Percentiles rank a stretch among this genome's conserved stretches.
phyloP scores from a whole-genome alignment of 2,797 vertebrate species.

The Artibeus jamaicensis region DNA sequence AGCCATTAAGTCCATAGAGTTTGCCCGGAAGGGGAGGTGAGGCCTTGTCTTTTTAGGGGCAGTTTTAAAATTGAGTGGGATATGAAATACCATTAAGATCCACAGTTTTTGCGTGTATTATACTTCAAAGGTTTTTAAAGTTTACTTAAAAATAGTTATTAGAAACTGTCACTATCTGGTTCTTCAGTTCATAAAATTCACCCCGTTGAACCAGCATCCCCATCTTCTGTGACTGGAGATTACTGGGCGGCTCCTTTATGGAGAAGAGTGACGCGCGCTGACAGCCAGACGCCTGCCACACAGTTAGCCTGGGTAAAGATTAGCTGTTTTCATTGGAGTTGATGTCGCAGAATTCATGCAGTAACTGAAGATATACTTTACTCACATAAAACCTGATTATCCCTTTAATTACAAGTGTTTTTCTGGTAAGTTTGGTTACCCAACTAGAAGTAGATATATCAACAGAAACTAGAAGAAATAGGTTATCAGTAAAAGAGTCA shows the following conservation, averaged over 20 bases:
- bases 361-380: background rate
- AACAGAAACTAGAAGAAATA: background rate
- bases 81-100: background rate
- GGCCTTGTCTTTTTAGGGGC: background rate
- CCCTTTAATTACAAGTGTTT: conserved; percentile 13
- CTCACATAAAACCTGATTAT: background rate
- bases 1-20: conserved; percentile 98
- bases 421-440: conserved; percentile 13
- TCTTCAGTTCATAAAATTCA: background rate
- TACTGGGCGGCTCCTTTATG: background rate
- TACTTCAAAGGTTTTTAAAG: background rate
- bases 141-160: background rate
- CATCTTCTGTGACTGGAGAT: background rate
- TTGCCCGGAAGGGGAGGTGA: conserved; percentile 97
- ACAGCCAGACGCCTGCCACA: background rate
- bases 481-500: background rate
- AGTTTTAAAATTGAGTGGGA: background rate
- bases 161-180: background rate
- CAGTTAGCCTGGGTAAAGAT: background rate
- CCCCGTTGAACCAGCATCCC: background rate
- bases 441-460: background rate
- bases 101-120: background rate
- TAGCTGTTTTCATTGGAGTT: background rate
- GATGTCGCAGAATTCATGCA: background rate
- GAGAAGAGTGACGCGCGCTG: background rate